Evolutionary conservation across 2,113 vertebrate species (phyloP).

Genomic region (Dendropsophus ebraccatus): DNA sequence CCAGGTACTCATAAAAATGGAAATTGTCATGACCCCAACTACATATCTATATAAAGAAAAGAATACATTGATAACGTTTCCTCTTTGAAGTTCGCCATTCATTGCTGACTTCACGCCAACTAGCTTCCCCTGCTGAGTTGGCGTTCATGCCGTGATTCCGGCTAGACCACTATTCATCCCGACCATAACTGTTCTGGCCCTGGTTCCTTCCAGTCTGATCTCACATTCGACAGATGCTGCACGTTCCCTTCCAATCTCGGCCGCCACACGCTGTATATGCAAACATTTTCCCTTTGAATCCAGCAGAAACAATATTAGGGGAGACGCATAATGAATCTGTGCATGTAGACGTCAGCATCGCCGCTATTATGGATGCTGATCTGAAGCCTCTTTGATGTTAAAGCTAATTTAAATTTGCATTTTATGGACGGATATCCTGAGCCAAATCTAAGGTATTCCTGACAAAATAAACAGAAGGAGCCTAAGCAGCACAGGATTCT

Average conservation of each 20-base stretch:
- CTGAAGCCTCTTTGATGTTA: neutral
- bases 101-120: neutral
- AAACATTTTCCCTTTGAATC: neutral
- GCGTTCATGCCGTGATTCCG: neutral
- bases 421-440: neutral
- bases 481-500: neutral
- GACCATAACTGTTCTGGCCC: neutral
- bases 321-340: neutral
- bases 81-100: neutral
- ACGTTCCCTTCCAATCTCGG: neutral
- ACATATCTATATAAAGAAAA: neutral
- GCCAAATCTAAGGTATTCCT: conserved; percentile 16
- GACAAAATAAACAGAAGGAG: conserved; percentile 3
- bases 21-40: neutral
- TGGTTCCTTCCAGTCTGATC: neutral
- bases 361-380: neutral
- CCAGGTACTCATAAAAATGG: neutral
- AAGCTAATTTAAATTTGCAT: conserved; percentile 7
- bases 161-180: neutral
- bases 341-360: neutral
- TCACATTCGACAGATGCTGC: neutral
- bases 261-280: neutral
- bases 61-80: too few species aligned
- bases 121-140: neutral
- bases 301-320: neutral